Evolutionary conservation across 2,797 vertebrate species (phyloP), one percentile per base, ranked within the genome.

Genomic region (Lepus oiostolus): DNA sequence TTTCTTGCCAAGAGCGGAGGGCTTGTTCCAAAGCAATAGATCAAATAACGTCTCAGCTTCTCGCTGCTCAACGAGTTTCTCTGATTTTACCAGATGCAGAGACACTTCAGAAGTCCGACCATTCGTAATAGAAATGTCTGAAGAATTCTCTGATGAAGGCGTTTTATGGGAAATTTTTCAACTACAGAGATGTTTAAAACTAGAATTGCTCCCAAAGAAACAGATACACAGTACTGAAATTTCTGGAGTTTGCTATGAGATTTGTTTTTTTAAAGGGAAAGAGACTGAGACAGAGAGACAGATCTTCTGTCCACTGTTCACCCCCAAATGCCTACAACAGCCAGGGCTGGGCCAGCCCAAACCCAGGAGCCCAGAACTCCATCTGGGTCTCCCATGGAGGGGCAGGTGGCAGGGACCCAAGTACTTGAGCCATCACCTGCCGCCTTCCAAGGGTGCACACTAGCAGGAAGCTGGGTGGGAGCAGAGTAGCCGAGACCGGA

Each of bases 151-250:
- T 52, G 28, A 30, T 89, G 50, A 86, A 70, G 62, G 12, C 47
- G 80, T 94, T 80, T 96, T 83, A 86, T 14, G 47, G 54, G 62
- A 68, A 80, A 75, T 3, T n/a, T 80, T 94, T 91, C 42, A 87
- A 90, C 71, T 91, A 47, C 17, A 60, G 58, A 83, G 54, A 75
- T 65, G 92, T 67, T 85, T 91, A 47, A 88, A 95, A 38, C 14
- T 47, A 60, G 42, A 54, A 83, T 71, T 91, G 47, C 54, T 80
- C 47, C n/a, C 10, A 80, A 67, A 80, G 42, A 75, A 91, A 77
- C 30, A 93, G 4, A 26, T 32, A 79, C 30, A 89, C 7, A 24
- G 8, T 22, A 70, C 68, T 65, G 13, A 8, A 65, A 26, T 82
- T 82, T 79, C 50, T 91, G 28, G 11, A 72, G 52, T 50, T 85